Base-by-base conservation (phyloP, 1,140 invertebrate species). In the Sinella curviseta region DNA sequence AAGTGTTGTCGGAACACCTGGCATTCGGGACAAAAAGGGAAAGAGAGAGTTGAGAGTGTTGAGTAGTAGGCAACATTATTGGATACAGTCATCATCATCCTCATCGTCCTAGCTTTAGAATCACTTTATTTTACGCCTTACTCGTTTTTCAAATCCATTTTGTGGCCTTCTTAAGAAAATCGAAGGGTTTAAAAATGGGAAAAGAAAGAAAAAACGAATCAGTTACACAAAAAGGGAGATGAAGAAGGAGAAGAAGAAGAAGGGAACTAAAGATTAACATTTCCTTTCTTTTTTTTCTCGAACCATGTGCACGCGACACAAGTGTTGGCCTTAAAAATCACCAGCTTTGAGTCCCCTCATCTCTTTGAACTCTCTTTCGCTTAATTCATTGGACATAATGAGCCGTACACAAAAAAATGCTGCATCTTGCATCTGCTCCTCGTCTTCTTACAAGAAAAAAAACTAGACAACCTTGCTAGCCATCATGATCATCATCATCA, bases 291-390 rank as follows among this genome's bases (percentile, higher is more conserved):
- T 48, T 48, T 20, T 48, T 70, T 70, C 31, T 33, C 31, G 1
- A n/a, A 70, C 65, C 65, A 70, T 70, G 65, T 70, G 65, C 65
- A 70, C 65, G 65, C 65, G 65, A 70, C 65, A 70, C 65, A 70
- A 70, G 65, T 70, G 65, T 33, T 70, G 65, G 28, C 31, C 65
- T 70, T 31, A 70, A 60, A 70, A 70, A 33, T 12, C 8, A 48
- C n/a, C n/a, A n/a, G n/a, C n/a, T n/a, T 12, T 70, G 26, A 70
- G 65, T 33, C 65, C 65, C 65, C 65, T 70, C 24, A 14, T 31
- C 12, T 70, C n/a, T 33, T 14, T 70, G 55, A 60, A 60, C 24
- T 33, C 28, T 4, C 31, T 70, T 70, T 33, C 39, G 8, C 20
- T 48, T 48, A 48, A 48, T 20, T 48, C 20, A 33, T 70, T 70